Percentiles rank a stretch among this genome's conserved stretches.
Evolutionary conservation across 1,140 invertebrate genomes (phyloP).

Genomic region (Diprion similis): DNA sequence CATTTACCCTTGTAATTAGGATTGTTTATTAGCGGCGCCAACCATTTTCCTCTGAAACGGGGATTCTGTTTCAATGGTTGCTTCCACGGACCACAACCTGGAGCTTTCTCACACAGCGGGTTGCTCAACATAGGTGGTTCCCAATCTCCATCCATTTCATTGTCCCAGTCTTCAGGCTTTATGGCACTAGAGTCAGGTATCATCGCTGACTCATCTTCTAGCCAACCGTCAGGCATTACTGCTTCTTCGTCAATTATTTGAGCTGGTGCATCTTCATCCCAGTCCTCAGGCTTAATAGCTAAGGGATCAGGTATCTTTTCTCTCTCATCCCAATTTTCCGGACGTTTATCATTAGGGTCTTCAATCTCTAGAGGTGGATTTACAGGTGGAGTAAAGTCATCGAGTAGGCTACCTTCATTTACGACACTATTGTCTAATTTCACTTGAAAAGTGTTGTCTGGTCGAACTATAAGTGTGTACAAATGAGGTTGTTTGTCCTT

Average conservation of each 20-base stretch:
- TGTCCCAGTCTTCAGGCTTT: constrained; percentile 96
- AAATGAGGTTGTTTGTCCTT: constrained; percentile 96
- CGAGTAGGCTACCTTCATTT: constrained; percentile 85
- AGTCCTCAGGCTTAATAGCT: constrained; percentile 90
- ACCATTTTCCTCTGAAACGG: constrained; percentile 92
- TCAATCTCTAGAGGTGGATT: constrained; percentile 96
- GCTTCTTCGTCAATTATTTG: constrained; percentile 90
- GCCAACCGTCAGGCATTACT: constrained; percentile 90
- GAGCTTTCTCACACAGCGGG: constrained; percentile 81
- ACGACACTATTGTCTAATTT: constrained; percentile 78
- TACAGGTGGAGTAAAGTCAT: constrained; percentile 91
- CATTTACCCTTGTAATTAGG: constrained; percentile 96
- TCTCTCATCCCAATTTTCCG: constrained; percentile 95
- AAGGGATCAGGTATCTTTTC: constrained; percentile 93
- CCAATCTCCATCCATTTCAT: constrained; percentile 98
- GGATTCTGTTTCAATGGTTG: constrained; percentile 89
- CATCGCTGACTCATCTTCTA: constrained; percentile 89
- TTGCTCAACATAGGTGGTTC: constrained; percentile 94
- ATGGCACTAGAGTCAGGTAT: constrained; percentile 87
- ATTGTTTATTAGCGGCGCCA: constrained; percentile 88
- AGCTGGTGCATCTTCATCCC: constrained; percentile 92
- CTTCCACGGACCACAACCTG: constrained; percentile 93
- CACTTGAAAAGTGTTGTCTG: constrained; percentile 85
- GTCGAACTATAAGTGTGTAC: constrained; percentile 87
- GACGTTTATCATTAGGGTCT: constrained; percentile 90